These are phyloP conservation scores for Odontamblyopus lacepedii DNA, from an alignment of 2,797 vertebrate genomes.

Conservation along the genomic window DNA sequence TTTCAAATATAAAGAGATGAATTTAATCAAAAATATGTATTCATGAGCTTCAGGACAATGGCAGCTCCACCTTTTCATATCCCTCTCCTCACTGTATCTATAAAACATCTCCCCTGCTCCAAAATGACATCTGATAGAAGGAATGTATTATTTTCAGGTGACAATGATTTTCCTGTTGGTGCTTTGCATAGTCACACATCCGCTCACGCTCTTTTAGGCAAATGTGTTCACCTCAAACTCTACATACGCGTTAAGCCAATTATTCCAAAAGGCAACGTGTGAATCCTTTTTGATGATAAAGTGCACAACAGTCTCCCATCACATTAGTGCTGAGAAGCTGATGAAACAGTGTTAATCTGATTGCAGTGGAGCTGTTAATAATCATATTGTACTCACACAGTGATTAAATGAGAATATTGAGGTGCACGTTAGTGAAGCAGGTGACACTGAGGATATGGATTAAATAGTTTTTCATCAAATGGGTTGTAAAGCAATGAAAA, in stretches of 20 bases:
- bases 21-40: constrained; percentile 65
- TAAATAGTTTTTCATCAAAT: constrained; percentile 52
- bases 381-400: constrained; percentile 41
- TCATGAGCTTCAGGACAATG: constrained; percentile 61
- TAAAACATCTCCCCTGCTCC: constrained; percentile 47
- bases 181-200: constrained; percentile 30
- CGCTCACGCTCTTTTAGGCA: constrained; percentile 15
- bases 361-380: constrained; percentile 36
- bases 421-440: constrained; percentile 17
- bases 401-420: constrained; percentile 41
- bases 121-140: constrained; percentile 62
- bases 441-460: constrained; percentile 27
- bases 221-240: constrained; percentile 10
- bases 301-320: constrained; percentile 37
- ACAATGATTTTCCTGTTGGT: constrained; percentile 40
- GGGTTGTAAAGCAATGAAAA: constrained; percentile 48
- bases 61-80: constrained; percentile 51
- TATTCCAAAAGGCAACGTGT: constrained; percentile 26
- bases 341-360: constrained; percentile 36
- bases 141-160: constrained; percentile 35
- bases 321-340: constrained; percentile 39
- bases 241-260: constrained; percentile 11
- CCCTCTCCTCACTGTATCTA: constrained; percentile 39
- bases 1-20: constrained; percentile 55
- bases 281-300: constrained; percentile 40